Conservation (phyloP, 2,888 invertebrate genomes). For the Spialia ferax region DNA sequence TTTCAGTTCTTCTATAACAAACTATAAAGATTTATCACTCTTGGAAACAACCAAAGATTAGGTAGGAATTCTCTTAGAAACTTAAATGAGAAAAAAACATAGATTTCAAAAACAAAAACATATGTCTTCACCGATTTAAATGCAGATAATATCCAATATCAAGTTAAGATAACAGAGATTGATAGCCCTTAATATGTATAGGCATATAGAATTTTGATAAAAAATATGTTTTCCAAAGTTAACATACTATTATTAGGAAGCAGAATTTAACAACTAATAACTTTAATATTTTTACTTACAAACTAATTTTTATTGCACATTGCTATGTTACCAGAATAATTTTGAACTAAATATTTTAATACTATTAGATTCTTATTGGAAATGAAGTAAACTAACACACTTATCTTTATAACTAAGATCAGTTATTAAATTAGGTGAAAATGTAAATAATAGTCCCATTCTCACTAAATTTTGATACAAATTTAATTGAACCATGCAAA, state of each 20-base stretch:
- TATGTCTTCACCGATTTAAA: not conserved
- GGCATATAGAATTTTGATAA: not conserved
- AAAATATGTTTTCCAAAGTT: not conserved
- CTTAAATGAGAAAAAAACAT: too few relatives aligned
- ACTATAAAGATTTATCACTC: conserved; percentile 1
- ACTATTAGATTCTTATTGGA: not conserved
- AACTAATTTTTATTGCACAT: conserved; percentile 49
- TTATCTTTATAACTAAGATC: conserved; percentile 8
- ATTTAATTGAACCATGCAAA: conserved; percentile 2
- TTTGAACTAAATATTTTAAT: conserved; percentile 26
- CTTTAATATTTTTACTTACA: conserved; percentile 10
- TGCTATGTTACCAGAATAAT: conserved; percentile 24
- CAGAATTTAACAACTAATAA: not conserved
- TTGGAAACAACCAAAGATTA: conserved; percentile 1
- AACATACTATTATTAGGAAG: not conserved
- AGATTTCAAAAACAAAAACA: too few relatives aligned
- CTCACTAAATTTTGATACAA: conserved; percentile 28
- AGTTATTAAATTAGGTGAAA: conserved; percentile 23
- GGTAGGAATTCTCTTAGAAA: not conserved
- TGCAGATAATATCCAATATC: conserved; percentile 11
- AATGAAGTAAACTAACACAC: not conserved
- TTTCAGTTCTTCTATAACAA: conserved; percentile 2
- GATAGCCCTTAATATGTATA: not conserved
- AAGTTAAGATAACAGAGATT: not conserved
- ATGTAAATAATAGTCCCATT: conserved; percentile 28